phyloP scores from a whole-genome alignment of 1,140 invertebrate genomes.

The Caerostris extrusa region DNA sequence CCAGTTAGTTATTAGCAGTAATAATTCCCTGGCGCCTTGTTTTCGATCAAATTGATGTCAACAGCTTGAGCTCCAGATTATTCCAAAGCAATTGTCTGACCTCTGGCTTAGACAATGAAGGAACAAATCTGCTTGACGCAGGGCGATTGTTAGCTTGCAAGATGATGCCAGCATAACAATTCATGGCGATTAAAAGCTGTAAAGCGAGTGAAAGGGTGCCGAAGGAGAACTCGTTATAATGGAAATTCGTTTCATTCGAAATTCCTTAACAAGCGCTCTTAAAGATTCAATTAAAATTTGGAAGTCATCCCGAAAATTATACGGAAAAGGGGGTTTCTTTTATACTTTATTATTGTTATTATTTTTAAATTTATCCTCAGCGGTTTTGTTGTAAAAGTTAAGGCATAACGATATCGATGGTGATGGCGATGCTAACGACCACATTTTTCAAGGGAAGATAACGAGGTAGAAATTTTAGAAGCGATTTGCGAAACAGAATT shows the following conservation, averaged over 20 bases:
- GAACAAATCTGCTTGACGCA: not conserved
- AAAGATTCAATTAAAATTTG: slow-evolving; percentile 33
- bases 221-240: slow-evolving; percentile 8
- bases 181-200: not conserved
- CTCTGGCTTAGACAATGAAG: not conserved
- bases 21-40: slow-evolving; percentile 8
- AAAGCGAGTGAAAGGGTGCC: not conserved
- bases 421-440: not conserved
- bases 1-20: not conserved
- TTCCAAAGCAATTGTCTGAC: slow-evolving; percentile 25
- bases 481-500: not conserved
- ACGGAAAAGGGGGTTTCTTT: not conserved
- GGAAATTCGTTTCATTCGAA: slow-evolving; percentile 22
- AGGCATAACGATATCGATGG: not conserved
- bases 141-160: slow-evolving; percentile 7
- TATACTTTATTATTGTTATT: not conserved
- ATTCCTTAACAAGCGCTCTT: slow-evolving; percentile 27
- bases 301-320: not conserved
- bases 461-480: slow-evolving; percentile 4
- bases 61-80: not conserved
- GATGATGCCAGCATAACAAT: not conserved
- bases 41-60: slow-evolving; percentile 41
- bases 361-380: not conserved
- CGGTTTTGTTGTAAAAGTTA: not conserved
- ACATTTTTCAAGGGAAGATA: not conserved